Conservation (phyloP, 2,888 invertebrate species). For the Drosophila multiciliata region DNA sequence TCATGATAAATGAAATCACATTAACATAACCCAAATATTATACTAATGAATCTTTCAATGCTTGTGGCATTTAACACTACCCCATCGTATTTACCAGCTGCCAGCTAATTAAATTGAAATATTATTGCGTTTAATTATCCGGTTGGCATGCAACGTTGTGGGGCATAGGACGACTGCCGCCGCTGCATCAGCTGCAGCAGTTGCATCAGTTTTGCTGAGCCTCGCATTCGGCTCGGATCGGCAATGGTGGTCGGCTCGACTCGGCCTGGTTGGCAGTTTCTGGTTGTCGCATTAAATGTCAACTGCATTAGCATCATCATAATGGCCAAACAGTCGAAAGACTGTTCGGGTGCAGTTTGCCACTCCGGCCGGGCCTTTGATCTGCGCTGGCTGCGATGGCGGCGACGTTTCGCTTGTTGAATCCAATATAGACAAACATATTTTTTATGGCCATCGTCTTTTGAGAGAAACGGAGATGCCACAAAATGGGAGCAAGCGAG, state of each 20-base stretch:
- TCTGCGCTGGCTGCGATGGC: constrained; percentile 45
- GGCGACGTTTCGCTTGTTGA: constrained; percentile 74
- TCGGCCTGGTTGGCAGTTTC: constrained; percentile 49
- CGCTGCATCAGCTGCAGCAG: background rate
- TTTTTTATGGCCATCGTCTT: constrained; percentile 57
- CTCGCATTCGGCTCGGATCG: constrained; percentile 21
- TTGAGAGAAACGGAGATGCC: constrained; percentile 19
- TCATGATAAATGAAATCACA: constrained; percentile 44
- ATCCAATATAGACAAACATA: constrained; percentile 75
- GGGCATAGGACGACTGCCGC: constrained; percentile 3
- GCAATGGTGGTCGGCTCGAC: constrained; percentile 1
- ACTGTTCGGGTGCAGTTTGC: constrained; percentile 41
- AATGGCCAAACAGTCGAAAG: constrained; percentile 66
- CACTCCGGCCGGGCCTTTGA: constrained; percentile 53
- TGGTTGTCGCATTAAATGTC: constrained; percentile 70
- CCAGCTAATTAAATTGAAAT: constrained; percentile 77
- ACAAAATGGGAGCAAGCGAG: constrained; percentile 13
- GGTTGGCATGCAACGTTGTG: constrained; percentile 9
- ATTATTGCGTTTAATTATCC: constrained; percentile 75
- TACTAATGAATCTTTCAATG: constrained; percentile 60
- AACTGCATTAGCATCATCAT: constrained; percentile 79
- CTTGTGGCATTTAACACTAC: constrained; percentile 36
- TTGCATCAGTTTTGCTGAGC: constrained; percentile 19
- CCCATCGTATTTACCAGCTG: constrained; percentile 62
- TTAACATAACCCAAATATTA: constrained; percentile 59